Base-by-base conservation (phyloP, 23 tunicate genomes). In the Halocynthia roretzi region DNA sequence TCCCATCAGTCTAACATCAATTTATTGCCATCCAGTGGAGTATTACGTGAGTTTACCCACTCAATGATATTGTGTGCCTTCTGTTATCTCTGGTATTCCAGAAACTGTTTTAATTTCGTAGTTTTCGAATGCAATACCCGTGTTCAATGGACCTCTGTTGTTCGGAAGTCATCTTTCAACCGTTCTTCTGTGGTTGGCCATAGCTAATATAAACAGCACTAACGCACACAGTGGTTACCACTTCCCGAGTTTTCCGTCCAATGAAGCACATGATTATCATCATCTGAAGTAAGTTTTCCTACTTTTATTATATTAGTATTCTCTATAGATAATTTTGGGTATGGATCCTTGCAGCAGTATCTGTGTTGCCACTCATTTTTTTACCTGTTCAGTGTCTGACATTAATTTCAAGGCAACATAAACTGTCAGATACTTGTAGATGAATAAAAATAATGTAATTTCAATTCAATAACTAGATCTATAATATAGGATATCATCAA, bases 201-300 rank as follows among this genome's bases (percentile, higher is more conserved):
- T 87, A 9, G 93, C 85, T 10, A 53, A 23, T 15, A 17, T 87
- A 7, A 87, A 87, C 83, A 87, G 86, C 21, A 83, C 85, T 9
- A 87, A 87, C 79, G 67, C 93, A 9, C 93, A 87, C 83, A 61
- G 86, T 56, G 93, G 93, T 9, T 87, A 82, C 72, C 93, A 87
- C 77, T 87, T 87, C 62, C 93, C 93, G 31, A 23, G 82, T 67
- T 87, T 87, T 56, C 93, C 93, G 52, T 87, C 93, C 31, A 75
- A 85, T 10, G 93, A 87, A 62, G 87, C 86, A 49, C 93, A 87
- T 67, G 93, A 87, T 56, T 87, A 22, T 61, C 93, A 87, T 61
- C 93, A 87, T 70, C 86, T 87, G 62, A 87, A 87, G 93, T 87
- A 71, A 77, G 21, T 10, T 55, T 75, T 55, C 2, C 5, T 54